These are phyloP conservation scores for Nomada ruficornis DNA, from an alignment of 2,888 invertebrate genomes.

Conservation along the genomic window DNA sequence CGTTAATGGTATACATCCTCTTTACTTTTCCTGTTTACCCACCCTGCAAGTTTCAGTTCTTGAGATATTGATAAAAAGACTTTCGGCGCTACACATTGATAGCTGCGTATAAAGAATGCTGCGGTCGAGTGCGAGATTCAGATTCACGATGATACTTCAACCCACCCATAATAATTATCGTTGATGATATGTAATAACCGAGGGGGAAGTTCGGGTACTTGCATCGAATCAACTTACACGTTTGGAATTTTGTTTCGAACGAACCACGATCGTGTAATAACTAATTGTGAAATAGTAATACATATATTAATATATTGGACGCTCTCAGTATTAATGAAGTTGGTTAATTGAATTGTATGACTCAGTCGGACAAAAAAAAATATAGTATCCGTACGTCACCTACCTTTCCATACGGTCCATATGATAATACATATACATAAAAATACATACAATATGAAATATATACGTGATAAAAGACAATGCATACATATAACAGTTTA, in stretches of 20 bases:
- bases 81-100: too few relatives aligned
- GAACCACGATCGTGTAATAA: not conserved
- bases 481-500: slow-evolving; percentile 8
- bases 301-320: not conserved
- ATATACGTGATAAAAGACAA: slow-evolving; percentile 43
- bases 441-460: slow-evolving; percentile 16
- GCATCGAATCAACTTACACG: not conserved
- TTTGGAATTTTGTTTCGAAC: not conserved
- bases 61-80: too few relatives aligned
- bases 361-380: not conserved
- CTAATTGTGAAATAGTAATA: not conserved
- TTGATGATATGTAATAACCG: slow-evolving; percentile 1
- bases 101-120: too few relatives aligned
- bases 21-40: too few relatives aligned
- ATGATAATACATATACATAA: not conserved
- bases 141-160: slow-evolving; percentile 50
- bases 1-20: too few relatives aligned
- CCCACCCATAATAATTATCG: slow-evolving; percentile 61
- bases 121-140: slow-evolving; percentile 35
- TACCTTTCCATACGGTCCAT: too few relatives aligned
- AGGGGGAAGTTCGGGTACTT: slow-evolving; percentile 29
- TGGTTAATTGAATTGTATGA: slow-evolving; percentile 4
- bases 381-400: not conserved
- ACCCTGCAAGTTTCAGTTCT: too few relatives aligned
- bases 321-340: slow-evolving; percentile 5